Base-by-base conservation (phyloP, 1,140 invertebrate species). In the Eupristina koningsbergeri region DNA sequence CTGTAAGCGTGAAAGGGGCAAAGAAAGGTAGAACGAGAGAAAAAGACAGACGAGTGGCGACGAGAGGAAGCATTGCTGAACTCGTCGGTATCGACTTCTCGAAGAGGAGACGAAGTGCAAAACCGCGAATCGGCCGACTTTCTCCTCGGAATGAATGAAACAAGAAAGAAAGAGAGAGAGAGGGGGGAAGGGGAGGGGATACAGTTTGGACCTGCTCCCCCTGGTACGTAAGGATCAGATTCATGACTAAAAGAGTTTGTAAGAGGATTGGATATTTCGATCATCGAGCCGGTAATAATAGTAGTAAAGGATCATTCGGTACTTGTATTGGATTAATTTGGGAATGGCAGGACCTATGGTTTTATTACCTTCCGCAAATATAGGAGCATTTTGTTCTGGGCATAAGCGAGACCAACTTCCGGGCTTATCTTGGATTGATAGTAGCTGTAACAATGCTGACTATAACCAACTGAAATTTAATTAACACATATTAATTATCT, bases 1-100 rank as follows among this genome's bases (percentile, higher is more conserved):
- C 31, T 78, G 61, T 61, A 45, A 80, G 77, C 31, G 77, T 80
- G 45, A 31, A 80, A 80, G 77, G 77, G 77, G 77, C 77, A 22
- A 50, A 17, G 22, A 26, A 29, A 8, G 77, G 67, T 34, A 67
- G n/a, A n/a, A n/a, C n/a, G n/a, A n/a, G n/a, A n/a, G n/a, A n/a
- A n/a, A n/a, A 45, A 45, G 77, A 80, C 15, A 34, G 58, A n/a
- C 26, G 9, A n/a, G 41, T 19, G 47, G 47, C n/a, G n/a, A 75
- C 50, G 45, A n/a, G 22, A 9, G 19, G 26, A 41, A 47, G 41
- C 69, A n/a, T 73, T 39, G 22, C n/a, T 73, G 69, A 73, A 73
- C 69, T 73, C 39, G 69, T n/a, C 41, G 41, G 69, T 73, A 45
- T 53, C 58, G 58, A 64, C 58, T 78, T 63, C 53, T 36, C 39